Percentiles rank a stretch among this genome's conserved stretches.
phyloP scores from a whole-genome alignment of 1,140 invertebrate species.

The Diabrotica virgifera region DNA sequence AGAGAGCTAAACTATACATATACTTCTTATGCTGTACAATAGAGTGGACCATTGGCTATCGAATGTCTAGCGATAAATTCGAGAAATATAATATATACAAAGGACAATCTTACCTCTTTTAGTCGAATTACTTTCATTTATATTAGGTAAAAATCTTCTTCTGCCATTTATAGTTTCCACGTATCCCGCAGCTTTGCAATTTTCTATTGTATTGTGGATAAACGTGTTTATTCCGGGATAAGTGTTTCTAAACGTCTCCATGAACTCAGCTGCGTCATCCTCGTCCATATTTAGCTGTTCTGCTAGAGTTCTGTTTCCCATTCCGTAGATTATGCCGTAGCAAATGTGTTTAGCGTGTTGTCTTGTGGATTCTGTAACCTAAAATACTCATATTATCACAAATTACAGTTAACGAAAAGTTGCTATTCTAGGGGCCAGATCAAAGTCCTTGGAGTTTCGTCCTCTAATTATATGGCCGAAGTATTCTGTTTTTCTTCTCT shows the following conservation, averaged over 20 bases:
- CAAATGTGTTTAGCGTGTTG: conserved; percentile 91
- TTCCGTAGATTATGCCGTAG: conserved; percentile 98
- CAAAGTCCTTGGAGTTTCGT: too few species aligned
- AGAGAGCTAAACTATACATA: too few species aligned
- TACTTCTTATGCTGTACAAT: too few species aligned
- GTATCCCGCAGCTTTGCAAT: conserved; percentile 71
- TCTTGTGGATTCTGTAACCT: conserved; percentile 72
- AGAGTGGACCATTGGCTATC: too few species aligned
- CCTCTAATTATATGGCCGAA: too few species aligned
- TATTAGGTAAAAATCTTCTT: conserved; percentile 74
- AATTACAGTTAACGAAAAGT: too few species aligned
- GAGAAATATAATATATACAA: conserved; percentile 5
- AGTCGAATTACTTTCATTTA: conserved; percentile 61
- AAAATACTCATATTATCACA: conserved; percentile 16
- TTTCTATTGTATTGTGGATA: conserved; percentile 62
- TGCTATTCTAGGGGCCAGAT: too few species aligned
- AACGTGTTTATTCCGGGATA: conserved; percentile 75
- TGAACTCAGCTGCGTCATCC: conserved; percentile 75
- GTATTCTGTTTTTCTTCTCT: too few species aligned
- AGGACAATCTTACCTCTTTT: conserved; percentile 55
- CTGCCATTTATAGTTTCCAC: conserved; percentile 81
- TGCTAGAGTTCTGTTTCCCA: conserved; percentile 81
- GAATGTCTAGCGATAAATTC: too few species aligned
- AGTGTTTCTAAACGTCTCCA: conserved; percentile 76
- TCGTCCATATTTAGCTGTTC: conserved; percentile 78